phyloP scores from a whole-genome alignment of 2,888 invertebrate species.

The Girardia tigrina region DNA sequence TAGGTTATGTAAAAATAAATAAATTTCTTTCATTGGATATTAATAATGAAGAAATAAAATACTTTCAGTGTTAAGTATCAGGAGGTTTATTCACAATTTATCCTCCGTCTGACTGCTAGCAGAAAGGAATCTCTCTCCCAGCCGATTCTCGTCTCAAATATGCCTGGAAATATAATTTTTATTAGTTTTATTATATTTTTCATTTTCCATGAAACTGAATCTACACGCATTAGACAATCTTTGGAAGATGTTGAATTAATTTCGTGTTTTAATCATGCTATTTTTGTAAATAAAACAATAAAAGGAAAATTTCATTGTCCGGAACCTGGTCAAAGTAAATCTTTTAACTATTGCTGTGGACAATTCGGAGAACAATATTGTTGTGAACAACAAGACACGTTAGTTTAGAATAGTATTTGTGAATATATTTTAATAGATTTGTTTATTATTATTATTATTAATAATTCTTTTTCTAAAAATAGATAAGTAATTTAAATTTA shows the following conservation, averaged over 20 bases:
- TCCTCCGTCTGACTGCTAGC: no score
- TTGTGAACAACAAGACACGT: constrained; percentile 26
- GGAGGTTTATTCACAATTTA: no score
- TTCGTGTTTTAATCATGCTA: background rate
- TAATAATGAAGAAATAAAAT: background rate
- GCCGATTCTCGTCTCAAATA: no score
- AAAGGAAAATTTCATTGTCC: constrained; percentile 31
- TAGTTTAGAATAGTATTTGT: background rate
- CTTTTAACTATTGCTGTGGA: constrained; percentile 23
- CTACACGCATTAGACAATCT: background rate
- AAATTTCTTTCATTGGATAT: background rate
- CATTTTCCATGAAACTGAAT: no score
- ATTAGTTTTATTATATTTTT: no score
- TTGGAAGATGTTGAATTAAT: background rate
- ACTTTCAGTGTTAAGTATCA: background rate
- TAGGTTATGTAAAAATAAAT: no score
- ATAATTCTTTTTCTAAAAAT: background rate
- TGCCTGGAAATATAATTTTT: no score
- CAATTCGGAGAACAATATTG: constrained; percentile 25
- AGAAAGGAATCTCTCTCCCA: no score
- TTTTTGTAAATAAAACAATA: constrained; percentile 2
- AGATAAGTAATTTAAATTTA: background rate
- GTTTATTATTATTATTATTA: background rate
- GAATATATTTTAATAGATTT: background rate
- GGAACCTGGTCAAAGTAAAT: background rate